Evolutionary conservation across 2,888 invertebrate species (phyloP), one percentile per base, ranked within the genome.

Genomic region (Capitulum mitella): DNA sequence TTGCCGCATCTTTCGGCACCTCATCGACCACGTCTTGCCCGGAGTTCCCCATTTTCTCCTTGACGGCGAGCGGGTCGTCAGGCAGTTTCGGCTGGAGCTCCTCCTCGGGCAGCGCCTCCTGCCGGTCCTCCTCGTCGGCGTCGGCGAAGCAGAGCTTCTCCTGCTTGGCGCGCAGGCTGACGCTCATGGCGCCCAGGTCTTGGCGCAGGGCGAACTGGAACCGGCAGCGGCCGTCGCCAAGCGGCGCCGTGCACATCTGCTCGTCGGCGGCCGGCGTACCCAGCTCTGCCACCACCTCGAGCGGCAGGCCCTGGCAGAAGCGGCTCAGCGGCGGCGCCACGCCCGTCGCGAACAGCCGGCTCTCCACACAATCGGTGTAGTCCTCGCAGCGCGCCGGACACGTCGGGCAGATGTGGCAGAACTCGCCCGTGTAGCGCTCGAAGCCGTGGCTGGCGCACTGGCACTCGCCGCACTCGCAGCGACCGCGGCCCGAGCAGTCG

Each of bases 381-480:
- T 61, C 58, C n/a, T 14, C 32, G 51, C 77, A 77, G 54, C 54
- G 77, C 14, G 58, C 40, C 29, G 58, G 77, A 29, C 78, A 78
- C 8, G 34, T 78, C 76, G 78, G 76, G 32, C 78, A 78, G 43
- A 78, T 64, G 37, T 78, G 70, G 43, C 78, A 78, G 40, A 40
- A 78, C 22, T 78, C 51, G 70, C 78, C 78, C n/a, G 51, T 58
- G 78, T 78, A 78, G 12, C 6, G 3, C 75, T 75, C 58, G 77
- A 40, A 40, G 40, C 61, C 77, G 29, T 77, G 77, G 37, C 40
- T 19, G 22, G 81, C 81, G n/a, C 84, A 82, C 79, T 84, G 84
- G 80, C 84, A 84, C 29, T 81, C 81, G 8, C 85, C 85, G 81
- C 75, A 46, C 26, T 22, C 43, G 46, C 75, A 75, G 29, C 75